phyloP scores from a whole-genome alignment of 1,140 invertebrate genomes.

The Harpegnathos saltator region DNA sequence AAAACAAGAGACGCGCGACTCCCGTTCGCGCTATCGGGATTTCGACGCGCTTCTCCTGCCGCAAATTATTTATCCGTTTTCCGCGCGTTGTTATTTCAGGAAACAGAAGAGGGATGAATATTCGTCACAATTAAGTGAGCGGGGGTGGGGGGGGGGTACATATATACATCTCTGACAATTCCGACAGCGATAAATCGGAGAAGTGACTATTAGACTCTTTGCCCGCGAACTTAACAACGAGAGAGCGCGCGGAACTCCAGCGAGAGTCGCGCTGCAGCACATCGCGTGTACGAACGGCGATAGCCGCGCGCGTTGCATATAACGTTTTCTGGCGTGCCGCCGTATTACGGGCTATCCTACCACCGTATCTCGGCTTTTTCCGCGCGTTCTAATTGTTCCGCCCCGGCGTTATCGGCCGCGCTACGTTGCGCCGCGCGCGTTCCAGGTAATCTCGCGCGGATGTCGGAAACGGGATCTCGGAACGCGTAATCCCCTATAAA shows the following conservation, averaged over 20 bases:
- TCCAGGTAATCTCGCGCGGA: slow-evolving; percentile 21
- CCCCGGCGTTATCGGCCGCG: slow-evolving; percentile 33
- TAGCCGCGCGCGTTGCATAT: slow-evolving; percentile 11
- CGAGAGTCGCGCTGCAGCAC: slow-evolving; percentile 8
- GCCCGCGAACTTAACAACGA: background rate
- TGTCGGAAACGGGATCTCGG: slow-evolving; percentile 44
- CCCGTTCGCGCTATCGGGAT: background rate
- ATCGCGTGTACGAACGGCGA: slow-evolving; percentile 41
- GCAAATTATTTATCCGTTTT: background rate
- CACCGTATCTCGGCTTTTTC: slow-evolving; percentile 41
- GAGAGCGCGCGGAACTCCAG: slow-evolving; percentile 7
- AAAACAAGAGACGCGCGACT: background rate
- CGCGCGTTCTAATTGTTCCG: slow-evolving; percentile 56
- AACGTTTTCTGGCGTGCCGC: slow-evolving; percentile 38
- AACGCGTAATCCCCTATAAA: slow-evolving; percentile 51
- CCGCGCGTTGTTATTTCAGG: background rate
- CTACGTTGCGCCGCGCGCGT: slow-evolving; percentile 31
- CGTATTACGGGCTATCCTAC: slow-evolving; percentile 23
- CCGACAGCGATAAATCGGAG: background rate
- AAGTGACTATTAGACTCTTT: background rate
- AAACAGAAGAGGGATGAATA: no score
- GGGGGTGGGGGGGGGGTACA: no score
- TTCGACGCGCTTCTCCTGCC: background rate
- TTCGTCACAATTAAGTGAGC: no score
- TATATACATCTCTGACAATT: no score